A percentile compares a stretch with the other conserved stretches of the same genome.
phyloP scores from a whole-genome alignment of 2,888 invertebrate genomes.

The Macrosiphum euphorbiae region DNA sequence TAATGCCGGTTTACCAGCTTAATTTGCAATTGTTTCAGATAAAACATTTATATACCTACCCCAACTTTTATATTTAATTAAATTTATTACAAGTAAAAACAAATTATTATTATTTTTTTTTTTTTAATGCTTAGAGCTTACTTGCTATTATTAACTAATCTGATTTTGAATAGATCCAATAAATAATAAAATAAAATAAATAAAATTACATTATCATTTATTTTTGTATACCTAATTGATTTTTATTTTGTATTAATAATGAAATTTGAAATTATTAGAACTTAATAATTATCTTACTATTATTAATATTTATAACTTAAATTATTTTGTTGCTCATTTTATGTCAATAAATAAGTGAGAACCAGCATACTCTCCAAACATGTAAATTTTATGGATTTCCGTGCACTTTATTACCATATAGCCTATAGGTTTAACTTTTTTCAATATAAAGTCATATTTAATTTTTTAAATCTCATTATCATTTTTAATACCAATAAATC shows the following conservation, averaged over 20 bases:
- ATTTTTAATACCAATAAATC: neutral
- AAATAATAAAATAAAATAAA: neutral
- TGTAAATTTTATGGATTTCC: neutral
- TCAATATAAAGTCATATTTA: neutral
- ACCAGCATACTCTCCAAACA: neutral
- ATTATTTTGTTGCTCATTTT: neutral
- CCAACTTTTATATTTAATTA: neutral
- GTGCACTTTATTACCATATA: neutral
- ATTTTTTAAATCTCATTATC: neutral
- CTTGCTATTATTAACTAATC: neutral
- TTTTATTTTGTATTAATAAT: neutral
- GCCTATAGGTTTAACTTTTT: no score
- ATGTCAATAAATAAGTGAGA: neutral
- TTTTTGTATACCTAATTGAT: neutral
- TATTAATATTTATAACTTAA: neutral
- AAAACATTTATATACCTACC: neutral
- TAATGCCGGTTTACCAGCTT: slow-evolving; percentile 78
- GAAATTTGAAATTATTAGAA: neutral
- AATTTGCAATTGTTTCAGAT: neutral
- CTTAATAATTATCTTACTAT: neutral
- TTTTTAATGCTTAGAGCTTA: neutral
- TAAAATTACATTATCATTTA: neutral
- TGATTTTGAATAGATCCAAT: neutral
- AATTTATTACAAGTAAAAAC: neutral
- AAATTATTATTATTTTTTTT: neutral